phyloP scores from a whole-genome alignment of 1,140 invertebrate genomes.

The Drosophila nannoptera region DNA sequence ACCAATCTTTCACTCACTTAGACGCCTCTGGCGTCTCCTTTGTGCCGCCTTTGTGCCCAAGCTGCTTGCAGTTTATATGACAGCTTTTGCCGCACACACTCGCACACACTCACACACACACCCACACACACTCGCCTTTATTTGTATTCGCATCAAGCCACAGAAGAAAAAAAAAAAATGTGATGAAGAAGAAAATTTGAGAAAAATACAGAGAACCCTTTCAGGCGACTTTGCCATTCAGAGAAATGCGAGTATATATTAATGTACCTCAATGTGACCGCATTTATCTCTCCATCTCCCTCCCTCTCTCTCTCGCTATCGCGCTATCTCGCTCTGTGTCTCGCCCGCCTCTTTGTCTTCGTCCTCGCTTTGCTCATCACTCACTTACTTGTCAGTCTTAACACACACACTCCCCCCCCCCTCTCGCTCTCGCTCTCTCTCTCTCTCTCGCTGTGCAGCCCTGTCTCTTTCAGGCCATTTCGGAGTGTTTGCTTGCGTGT shows the following conservation, averaged over 20 bases:
- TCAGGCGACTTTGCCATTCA: conserved; percentile 50
- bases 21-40: conserved; percentile 52
- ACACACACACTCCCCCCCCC: conserved; percentile 27
- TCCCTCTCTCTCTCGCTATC: conserved; percentile 9
- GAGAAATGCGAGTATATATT: conserved; percentile 56
- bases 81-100: conserved; percentile 36
- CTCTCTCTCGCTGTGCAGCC: conserved; percentile 1
- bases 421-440: neutral
- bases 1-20: conserved; percentile 6
- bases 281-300: conserved; percentile 47
- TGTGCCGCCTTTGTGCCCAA: conserved; percentile 42
- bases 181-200: conserved; percentile 14
- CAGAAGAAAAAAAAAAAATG: conserved; percentile 1
- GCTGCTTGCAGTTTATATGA: conserved; percentile 56
- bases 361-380: conserved; percentile 49
- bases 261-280: conserved; percentile 70
- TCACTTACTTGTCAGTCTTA: conserved; percentile 57
- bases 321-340: neutral
- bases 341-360: neutral
- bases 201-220: conserved; percentile 39
- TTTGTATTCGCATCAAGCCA: conserved; percentile 50
- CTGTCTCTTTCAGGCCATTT: neutral
- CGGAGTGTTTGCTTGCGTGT: neutral
- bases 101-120: conserved; percentile 25
- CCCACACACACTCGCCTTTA: conserved; percentile 35